phyloP scores from a whole-genome alignment of 2,888 invertebrate genomes.

The Ypsolopha sequella region DNA sequence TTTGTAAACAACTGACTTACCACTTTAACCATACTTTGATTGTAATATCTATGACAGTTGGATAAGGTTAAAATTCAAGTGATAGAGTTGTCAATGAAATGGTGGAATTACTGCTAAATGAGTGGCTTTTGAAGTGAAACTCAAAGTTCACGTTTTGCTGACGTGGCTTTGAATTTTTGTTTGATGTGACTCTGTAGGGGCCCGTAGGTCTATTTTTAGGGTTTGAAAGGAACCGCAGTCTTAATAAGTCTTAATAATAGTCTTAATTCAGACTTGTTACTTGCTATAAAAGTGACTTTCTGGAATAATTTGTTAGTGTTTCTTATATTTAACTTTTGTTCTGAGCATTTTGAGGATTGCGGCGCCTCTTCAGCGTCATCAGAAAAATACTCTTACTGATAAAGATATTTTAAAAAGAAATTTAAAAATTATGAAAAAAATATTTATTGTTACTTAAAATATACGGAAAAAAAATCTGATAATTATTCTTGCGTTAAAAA shows the following conservation, averaged over 20 bases:
- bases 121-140: constrained; percentile 33
- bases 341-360: too few relatives aligned
- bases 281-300: not conserved
- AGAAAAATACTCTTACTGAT: too few relatives aligned
- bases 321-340: too few relatives aligned
- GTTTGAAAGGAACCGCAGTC: not conserved
- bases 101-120: constrained; percentile 16
- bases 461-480: too few relatives aligned
- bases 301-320: too few relatives aligned
- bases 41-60: not conserved
- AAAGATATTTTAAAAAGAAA: too few relatives aligned
- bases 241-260: too few relatives aligned
- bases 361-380: too few relatives aligned
- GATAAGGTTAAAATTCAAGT: constrained; percentile 13
- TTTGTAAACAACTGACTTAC: not conserved
- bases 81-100: not conserved
- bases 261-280: too few relatives aligned
- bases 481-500: too few relatives aligned
- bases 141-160: constrained; percentile 23
- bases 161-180: constrained; percentile 9
- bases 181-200: constrained; percentile 3
- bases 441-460: too few relatives aligned
- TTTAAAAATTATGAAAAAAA: too few relatives aligned
- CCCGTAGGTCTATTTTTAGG: not conserved
- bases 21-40: not conserved